Percentiles rank a stretch among this genome's conserved stretches.
These are phyloP conservation scores for Cairina moschata DNA, from an alignment of 2,113 vertebrate species.

Conservation along the genomic window DNA sequence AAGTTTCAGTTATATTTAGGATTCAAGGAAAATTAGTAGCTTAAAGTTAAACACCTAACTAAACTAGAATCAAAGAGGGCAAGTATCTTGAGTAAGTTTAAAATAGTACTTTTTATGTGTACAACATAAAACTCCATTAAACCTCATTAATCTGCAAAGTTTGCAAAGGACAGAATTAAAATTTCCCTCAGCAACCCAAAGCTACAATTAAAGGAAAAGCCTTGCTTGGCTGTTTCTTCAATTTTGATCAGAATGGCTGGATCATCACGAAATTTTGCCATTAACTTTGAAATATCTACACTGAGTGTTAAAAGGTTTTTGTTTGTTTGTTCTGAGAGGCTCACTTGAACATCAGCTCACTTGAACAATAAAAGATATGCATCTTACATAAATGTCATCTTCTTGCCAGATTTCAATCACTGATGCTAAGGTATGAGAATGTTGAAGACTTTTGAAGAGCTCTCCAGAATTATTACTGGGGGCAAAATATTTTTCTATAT, in stretches of 20 bases:
- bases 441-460: background rate
- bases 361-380: background rate
- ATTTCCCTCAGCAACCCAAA: background rate
- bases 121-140: background rate
- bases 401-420: background rate
- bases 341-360: background rate
- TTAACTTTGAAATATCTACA: background rate
- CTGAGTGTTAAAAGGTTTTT: background rate
- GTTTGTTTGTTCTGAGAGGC: background rate
- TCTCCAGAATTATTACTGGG: background rate
- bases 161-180: background rate
- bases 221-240: background rate
- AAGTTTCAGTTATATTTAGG: background rate
- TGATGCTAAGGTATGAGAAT: background rate
- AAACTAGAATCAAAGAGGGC: background rate
- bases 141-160: background rate
- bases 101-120: background rate
- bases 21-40: background rate
- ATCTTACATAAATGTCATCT: background rate
- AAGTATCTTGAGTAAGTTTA: background rate
- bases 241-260: background rate
- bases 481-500: background rate
- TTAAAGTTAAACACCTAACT: background rate
- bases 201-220: background rate
- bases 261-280: background rate